Conservation (phyloP, 64 coral and sea anemone species). For the Dendronephthya gigantea region DNA sequence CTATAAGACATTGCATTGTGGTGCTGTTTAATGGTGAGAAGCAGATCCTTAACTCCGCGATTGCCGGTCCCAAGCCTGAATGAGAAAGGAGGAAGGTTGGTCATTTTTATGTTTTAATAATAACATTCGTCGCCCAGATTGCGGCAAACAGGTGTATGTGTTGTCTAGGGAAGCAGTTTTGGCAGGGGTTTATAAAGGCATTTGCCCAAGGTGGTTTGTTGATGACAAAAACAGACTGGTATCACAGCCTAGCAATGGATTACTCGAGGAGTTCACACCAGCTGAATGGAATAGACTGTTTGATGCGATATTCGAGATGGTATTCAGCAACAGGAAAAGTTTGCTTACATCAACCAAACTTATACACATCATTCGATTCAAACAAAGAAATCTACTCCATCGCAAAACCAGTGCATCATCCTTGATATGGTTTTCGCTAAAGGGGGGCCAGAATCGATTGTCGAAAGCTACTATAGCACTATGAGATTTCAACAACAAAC, state of each 20-base stretch:
- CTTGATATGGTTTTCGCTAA: neutral
- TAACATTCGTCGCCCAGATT: no score
- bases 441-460: neutral
- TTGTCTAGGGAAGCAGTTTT: neutral
- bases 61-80: no score
- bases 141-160: neutral
- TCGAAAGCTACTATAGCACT: neutral
- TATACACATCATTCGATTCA: neutral
- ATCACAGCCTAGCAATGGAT: neutral
- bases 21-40: no score
- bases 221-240: constrained; percentile 1
- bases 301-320: constrained; percentile 13
- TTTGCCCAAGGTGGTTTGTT: neutral
- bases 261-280: neutral
- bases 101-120: no score
- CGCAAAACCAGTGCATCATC: neutral
- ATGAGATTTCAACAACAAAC: constrained; percentile 6
- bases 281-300: neutral
- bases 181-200: neutral
- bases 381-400: neutral
- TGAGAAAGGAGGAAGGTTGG: no score
- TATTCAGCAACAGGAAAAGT: neutral
- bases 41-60: no score
- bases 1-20: no score
- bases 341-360: neutral